These are phyloP conservation scores for Alloplasta piceator DNA, from an alignment of 2,888 invertebrate species.

Conservation along the genomic window DNA sequence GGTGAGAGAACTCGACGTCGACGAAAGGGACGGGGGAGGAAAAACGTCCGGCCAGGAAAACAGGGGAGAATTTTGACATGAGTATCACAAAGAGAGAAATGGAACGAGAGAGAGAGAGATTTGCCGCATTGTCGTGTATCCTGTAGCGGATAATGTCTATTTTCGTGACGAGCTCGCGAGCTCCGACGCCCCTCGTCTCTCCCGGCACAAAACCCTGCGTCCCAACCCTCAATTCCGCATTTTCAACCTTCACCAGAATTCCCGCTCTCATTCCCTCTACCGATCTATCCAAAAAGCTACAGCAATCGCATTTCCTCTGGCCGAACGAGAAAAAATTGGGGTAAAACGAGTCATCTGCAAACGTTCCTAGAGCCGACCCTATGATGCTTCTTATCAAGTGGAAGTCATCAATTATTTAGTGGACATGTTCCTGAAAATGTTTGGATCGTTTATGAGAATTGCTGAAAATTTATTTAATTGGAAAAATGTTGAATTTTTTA, in stretches of 20 bases:
- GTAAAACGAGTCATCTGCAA: too few relatives aligned
- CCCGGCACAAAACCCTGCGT: constrained; percentile 10
- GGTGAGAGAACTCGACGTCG: constrained; percentile 36
- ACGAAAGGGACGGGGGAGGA: constrained; percentile 24
- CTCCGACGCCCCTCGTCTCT: constrained; percentile 54
- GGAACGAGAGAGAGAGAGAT: constrained; percentile 34
- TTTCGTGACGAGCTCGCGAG: constrained; percentile 62
- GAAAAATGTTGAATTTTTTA: too few relatives aligned
- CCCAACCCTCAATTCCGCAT: constrained; percentile 39
- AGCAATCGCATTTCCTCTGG: too few relatives aligned
- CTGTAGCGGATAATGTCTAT: constrained; percentile 66
- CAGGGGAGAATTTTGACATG: constrained; percentile 38
- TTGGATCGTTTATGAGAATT: too few relatives aligned
- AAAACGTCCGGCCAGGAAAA: constrained; percentile 30
- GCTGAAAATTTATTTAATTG: too few relatives aligned
- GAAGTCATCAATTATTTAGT: too few relatives aligned
- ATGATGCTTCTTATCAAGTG: too few relatives aligned
- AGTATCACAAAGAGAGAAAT: constrained; percentile 18
- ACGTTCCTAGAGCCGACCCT: too few relatives aligned
- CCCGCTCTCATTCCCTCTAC: constrained; percentile 41
- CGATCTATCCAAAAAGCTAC: neutral
- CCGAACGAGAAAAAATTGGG: too few relatives aligned
- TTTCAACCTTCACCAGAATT: constrained; percentile 54
- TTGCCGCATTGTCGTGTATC: constrained; percentile 41
- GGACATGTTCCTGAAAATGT: too few relatives aligned